These are phyloP conservation scores for Paratrypauchen microcephalus DNA, from an alignment of 2,797 vertebrate species.

Conservation along the genomic window DNA sequence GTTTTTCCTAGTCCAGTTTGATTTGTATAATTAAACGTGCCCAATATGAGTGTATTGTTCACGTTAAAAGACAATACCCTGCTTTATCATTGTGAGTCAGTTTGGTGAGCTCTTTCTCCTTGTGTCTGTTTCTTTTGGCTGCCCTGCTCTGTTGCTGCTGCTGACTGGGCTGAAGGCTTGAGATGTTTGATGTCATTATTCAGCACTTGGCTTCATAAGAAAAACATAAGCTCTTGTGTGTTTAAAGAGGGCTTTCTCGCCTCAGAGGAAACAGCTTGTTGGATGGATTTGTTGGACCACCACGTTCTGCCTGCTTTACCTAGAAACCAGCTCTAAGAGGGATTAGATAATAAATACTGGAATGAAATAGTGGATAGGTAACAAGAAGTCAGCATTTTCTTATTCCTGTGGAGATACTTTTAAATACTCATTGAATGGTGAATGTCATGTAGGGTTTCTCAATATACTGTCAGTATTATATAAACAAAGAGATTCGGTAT, in stretches of 20 bases:
- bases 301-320: conserved; percentile 28
- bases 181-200: conserved; percentile 53
- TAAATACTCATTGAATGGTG: neutral
- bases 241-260: conserved; percentile 42
- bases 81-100: conserved; percentile 29
- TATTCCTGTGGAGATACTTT: neutral
- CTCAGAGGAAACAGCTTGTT: conserved; percentile 52
- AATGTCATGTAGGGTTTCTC: no score
- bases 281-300: conserved; percentile 41
- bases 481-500: neutral
- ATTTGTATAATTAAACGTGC: neutral
- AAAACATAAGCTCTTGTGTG: conserved; percentile 42
- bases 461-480: no score
- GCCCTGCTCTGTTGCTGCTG: conserved; percentile 24
- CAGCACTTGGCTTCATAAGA: conserved; percentile 44
- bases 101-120: conserved; percentile 19
- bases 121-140: conserved; percentile 56
- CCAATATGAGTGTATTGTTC: neutral
- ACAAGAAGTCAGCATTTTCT: conserved; percentile 15
- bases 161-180: conserved; percentile 51
- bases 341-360: conserved; percentile 38
- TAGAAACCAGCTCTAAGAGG: conserved; percentile 14
- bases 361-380: conserved; percentile 12
- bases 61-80: neutral
- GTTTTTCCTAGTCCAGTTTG: neutral